These are phyloP conservation scores for Passer domesticus DNA, from an alignment of 2,113 vertebrate genomes.

Conservation along the genomic window DNA sequence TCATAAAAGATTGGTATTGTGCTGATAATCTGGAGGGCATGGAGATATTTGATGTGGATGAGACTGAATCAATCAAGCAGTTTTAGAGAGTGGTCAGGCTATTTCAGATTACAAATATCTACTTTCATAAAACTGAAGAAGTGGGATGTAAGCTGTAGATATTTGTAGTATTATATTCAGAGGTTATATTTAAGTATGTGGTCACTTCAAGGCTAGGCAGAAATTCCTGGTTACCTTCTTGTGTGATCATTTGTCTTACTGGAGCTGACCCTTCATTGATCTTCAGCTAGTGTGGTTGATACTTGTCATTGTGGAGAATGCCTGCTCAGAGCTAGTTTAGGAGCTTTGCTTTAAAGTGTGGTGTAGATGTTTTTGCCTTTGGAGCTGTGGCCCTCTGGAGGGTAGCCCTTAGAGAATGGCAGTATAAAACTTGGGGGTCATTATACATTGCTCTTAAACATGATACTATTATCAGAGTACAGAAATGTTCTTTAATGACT, in stretches of 20 bases:
- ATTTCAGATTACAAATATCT: background rate
- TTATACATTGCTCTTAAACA: background rate
- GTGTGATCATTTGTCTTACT: background rate
- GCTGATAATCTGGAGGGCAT: background rate
- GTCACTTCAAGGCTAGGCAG: background rate
- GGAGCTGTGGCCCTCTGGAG: background rate
- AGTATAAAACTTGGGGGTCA: background rate
- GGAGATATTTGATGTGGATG: background rate
- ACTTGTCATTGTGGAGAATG: background rate
- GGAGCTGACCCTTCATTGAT: background rate
- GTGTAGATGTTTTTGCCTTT: background rate
- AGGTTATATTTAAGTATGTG: background rate
- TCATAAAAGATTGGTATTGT: background rate
- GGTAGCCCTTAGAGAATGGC: background rate
- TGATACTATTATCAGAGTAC: fast-evolving
- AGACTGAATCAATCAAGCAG: background rate
- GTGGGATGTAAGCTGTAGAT: background rate
- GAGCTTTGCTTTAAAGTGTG: background rate
- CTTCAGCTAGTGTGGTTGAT: background rate
- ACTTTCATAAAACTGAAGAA: background rate
- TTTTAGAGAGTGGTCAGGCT: background rate
- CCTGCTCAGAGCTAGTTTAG: background rate
- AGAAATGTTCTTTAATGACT: background rate
- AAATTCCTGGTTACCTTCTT: background rate
- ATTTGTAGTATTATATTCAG: background rate